Evolutionary conservation across 1,140 invertebrate species (phyloP), one percentile per base, ranked within the genome.

Genomic region (Diachasma alloeum): DNA sequence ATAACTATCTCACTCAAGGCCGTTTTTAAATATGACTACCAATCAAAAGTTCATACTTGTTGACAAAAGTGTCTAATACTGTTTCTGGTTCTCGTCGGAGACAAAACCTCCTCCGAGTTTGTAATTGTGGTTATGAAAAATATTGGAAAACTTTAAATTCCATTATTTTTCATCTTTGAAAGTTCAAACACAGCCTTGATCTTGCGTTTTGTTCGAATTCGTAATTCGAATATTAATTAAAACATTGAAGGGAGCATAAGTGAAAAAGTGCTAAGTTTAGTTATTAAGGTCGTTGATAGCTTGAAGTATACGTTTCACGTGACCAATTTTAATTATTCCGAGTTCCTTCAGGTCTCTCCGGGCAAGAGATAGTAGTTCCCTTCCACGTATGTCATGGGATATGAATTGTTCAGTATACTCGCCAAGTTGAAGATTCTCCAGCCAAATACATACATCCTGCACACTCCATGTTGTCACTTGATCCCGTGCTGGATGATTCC

Each of bases 241-340:
- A 63, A 31, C 19, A 26, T 63, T 26, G 59, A 63, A 63, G 59
- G 26, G 59, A 63, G 59, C 26, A 19, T 11, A 76, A 78, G 78
- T 77, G 53, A 46, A 46, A 42, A 37, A 66, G 42, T 53, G 37
- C 6, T 71, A 66, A 13, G 8, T 76, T 85, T 82, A 88, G 80
- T 85, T 89, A 75, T 91, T 92, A 10, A 97, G 90, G 87, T 98
- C 97, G 86, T 96, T 96, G 72, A 98, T 97, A 15, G 95, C 96
- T 87, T 97, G 95, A 75, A 97, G 93, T 77, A 99, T 96, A 79
- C 97, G 92, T 88, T 98, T 99, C 2, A 98, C 93, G 86, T 99
- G 97, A 5, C 97, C 97, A 39, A 98, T 93, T 90, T 99, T 99
- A 1, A 93, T 95, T 26, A 98, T 94, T 24, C 97, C 97, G 13